phyloP scores from a whole-genome alignment of 2,888 invertebrate species.

The Salticus scenicus region DNA sequence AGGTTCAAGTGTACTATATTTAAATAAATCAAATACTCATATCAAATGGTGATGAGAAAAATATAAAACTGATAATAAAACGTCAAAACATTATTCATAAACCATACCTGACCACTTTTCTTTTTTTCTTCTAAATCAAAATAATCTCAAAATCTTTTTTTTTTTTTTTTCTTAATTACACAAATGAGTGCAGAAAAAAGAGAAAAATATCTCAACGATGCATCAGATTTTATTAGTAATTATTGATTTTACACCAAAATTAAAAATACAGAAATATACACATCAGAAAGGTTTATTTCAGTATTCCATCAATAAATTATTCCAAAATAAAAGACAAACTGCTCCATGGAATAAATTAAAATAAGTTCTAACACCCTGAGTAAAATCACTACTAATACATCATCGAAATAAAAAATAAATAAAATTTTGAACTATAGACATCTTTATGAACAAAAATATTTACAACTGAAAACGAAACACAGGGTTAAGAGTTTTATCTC shows the following conservation, averaged over 20 bases:
- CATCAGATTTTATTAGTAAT: too few relatives aligned
- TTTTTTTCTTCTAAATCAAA: too few relatives aligned
- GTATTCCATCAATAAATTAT: background rate
- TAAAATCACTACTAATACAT: background rate
- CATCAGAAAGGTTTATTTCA: background rate
- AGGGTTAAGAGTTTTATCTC: background rate
- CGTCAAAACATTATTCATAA: too few relatives aligned
- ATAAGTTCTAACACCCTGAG: background rate
- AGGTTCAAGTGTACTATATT: too few relatives aligned
- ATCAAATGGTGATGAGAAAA: too few relatives aligned
- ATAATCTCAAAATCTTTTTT: too few relatives aligned
- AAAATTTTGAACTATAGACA: background rate
- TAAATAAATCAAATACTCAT: too few relatives aligned
- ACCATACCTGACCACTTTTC: too few relatives aligned
- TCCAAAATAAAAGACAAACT: background rate
- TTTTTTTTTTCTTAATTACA: too few relatives aligned
- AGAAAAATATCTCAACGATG: too few relatives aligned
- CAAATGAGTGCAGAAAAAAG: too few relatives aligned
- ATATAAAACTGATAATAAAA: too few relatives aligned
- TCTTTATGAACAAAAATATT: background rate
- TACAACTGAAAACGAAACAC: background rate
- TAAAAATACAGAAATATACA: background rate
- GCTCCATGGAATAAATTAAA: background rate
- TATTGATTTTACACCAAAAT: background rate
- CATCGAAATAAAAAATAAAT: background rate